These are phyloP conservation scores for Eospalax fontanierii DNA, from an alignment of 2,797 vertebrate species.

Conservation along the genomic window DNA sequence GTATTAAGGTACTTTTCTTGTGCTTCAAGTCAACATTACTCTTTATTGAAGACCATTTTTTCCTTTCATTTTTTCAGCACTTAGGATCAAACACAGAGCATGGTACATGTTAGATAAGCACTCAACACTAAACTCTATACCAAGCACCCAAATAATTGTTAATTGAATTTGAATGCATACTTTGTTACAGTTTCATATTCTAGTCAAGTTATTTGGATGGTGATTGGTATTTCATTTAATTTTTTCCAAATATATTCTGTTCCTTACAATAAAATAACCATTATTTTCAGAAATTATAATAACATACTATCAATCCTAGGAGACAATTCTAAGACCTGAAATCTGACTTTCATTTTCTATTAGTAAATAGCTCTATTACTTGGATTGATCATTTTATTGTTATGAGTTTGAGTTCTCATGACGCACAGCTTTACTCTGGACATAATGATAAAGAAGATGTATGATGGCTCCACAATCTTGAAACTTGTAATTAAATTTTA, in stretches of 20 bases:
- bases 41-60: neutral
- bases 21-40: neutral
- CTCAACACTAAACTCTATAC: neutral
- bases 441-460: neutral
- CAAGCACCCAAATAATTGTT: neutral
- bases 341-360: neutral
- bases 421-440: neutral
- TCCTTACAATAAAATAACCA: neutral
- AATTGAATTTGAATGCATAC: neutral
- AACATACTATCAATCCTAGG: neutral
- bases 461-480: neutral
- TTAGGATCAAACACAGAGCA: neutral
- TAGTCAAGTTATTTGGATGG: neutral
- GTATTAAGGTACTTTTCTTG: neutral
- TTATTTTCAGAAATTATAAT: neutral
- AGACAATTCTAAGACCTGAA: neutral
- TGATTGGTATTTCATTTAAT: neutral
- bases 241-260: neutral
- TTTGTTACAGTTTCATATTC: neutral
- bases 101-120: rapidly evolving
- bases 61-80: neutral
- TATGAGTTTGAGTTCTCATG: neutral
- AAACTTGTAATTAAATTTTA: neutral
- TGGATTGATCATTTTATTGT: neutral
- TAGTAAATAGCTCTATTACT: neutral